Percentiles rank a stretch among this genome's conserved stretches.
Evolutionary conservation across 2,113 vertebrate genomes (phyloP).

Genomic region (Pomatostomus ruficeps): DNA sequence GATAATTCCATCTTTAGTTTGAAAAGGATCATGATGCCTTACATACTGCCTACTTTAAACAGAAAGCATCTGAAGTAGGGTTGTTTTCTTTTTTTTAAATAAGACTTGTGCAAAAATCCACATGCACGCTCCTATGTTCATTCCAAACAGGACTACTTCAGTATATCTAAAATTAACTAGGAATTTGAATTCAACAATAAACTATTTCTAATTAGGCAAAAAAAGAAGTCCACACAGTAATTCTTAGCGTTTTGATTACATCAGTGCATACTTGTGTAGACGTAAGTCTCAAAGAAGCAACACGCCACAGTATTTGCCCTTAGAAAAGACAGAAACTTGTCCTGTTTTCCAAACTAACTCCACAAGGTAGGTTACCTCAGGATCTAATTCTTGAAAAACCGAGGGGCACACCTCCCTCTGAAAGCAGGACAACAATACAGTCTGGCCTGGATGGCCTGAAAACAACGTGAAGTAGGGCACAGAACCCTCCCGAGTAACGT

Average conservation of each 20-base stretch:
- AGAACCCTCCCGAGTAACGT: accelerated
- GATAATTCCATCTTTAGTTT: background rate
- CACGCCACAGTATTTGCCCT: background rate
- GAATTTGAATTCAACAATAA: background rate
- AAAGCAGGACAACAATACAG: background rate
- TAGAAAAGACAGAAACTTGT: background rate
- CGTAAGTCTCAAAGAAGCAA: background rate
- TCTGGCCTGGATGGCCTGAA: background rate
- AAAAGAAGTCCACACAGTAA: background rate
- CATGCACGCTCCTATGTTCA: accelerated
- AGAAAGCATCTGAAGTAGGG: background rate
- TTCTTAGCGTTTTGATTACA: background rate
- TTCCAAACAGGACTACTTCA: background rate
- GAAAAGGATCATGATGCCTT: background rate
- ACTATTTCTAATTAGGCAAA: background rate
- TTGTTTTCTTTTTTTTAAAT: background rate
- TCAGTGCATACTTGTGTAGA: background rate
- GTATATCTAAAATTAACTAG: background rate
- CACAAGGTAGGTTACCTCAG: background rate
- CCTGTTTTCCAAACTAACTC: background rate
- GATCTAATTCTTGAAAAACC: background rate
- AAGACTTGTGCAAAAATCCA: background rate
- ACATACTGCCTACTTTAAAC: background rate
- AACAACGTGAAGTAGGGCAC: background rate
- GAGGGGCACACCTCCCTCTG: background rate